Base-by-base conservation (phyloP, 2,888 invertebrate species). In the Cristatella mucedo region DNA sequence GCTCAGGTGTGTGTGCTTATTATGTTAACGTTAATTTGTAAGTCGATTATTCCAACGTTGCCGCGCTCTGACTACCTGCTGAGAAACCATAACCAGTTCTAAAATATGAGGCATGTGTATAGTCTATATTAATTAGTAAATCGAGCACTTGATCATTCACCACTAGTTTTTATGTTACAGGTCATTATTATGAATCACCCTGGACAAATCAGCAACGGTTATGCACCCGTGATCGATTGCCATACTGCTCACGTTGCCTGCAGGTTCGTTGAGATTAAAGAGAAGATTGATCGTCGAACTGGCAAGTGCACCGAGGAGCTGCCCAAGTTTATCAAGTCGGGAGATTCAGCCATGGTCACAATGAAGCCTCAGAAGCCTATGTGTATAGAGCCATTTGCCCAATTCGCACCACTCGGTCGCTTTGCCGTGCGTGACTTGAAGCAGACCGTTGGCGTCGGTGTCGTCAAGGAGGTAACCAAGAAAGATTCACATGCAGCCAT, bases 231-330 rank as follows among this genome's bases (percentile, higher is more conserved):
- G 52, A 75, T 97, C 70, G 97, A 97, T 79, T 97, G 97, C 71
- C 95, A 97, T 80, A 99, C 97, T 46, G 93, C 95, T 61, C 97
- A 97, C 73, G 97, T 97, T 72, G 95, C 95, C 62, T 97, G 97
- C 77, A 97, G 95, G 72, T 99, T 99, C 73, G 78, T 82, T 41
- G 91, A 95, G 72, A 86, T 97, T 69, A 84, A 86, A 73, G 87
- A 95, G 70, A 95, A 97, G 72, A 84, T 85, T 54, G 95, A 95
- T 72, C 84, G 95, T 74, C 93, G 97, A 83, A 82, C 91, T 52
- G 95, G 95, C 66, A 73, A 72, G 58, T 63, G 61, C 49, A 54
- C 70, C 38, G 71, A 71, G 55, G 70, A 70, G 46, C 54, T 53
- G 66, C 93, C 93, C 49, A 89, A 91, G 70, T 78, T 81, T 51